These are phyloP conservation scores for Mormyrus hasselquistii DNA, from an alignment of 2,797 vertebrate genomes.

Conservation along the genomic window DNA sequence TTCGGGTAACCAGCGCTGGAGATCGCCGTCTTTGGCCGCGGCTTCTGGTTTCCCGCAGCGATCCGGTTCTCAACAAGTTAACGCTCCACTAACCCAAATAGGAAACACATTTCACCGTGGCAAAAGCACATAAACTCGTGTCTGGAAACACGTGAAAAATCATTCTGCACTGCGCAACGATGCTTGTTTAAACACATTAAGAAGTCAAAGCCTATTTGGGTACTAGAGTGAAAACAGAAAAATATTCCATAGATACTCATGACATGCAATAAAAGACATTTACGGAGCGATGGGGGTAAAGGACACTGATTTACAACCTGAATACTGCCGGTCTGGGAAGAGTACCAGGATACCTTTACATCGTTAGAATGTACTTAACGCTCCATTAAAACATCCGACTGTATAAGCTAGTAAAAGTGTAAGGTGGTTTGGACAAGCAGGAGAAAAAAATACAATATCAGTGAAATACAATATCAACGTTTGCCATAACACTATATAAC, in stretches of 20 bases:
- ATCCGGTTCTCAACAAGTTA: not conserved
- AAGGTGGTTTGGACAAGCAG: not conserved
- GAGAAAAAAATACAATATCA: not conserved
- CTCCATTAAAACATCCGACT: not conserved
- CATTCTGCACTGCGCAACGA: not conserved
- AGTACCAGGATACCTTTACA: not conserved
- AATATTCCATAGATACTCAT: not conserved
- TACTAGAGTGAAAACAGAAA: not conserved
- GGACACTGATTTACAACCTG: not conserved
- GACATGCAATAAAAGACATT: not conserved
- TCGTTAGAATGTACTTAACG: not conserved
- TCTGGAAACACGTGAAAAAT: not conserved
- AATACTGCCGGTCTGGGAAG: not conserved
- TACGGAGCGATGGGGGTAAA: not conserved
- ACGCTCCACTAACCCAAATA: not conserved
- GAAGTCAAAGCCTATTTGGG: not conserved
- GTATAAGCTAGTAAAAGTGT: not conserved
- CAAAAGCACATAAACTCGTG: not conserved
- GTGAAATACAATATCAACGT: not conserved
- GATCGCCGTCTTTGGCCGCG: not conserved
- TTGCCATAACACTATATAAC: not conserved
- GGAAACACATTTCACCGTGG: not conserved
- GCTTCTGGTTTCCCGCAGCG: conserved; percentile 3
- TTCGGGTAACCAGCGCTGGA: not conserved
- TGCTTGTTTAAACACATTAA: not conserved